Conservation (phyloP, 2,797 vertebrate genomes). For the Gymnocypris eckloni region DNA sequence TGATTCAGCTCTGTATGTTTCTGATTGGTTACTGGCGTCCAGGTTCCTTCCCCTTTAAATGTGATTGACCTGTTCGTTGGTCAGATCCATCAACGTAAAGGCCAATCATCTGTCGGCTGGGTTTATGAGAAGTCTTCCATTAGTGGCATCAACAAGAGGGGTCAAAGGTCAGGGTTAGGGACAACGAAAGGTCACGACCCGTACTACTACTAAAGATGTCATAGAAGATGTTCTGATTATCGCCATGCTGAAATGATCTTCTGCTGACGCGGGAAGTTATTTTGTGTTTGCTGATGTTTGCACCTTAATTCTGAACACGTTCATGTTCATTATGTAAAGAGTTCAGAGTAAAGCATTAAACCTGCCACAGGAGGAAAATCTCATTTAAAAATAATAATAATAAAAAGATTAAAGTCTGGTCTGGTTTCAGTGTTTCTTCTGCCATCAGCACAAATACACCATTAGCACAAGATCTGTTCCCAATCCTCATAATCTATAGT, state of each 20-base stretch:
- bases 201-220: constrained; percentile 42
- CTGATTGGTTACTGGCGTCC: constrained; percentile 47
- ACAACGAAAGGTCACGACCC: constrained; percentile 21
- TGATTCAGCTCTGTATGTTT: constrained; percentile 14
- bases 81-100: constrained; percentile 9
- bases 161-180: constrained; percentile 19
- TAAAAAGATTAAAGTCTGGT: constrained; percentile 37
- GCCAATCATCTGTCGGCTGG: constrained; percentile 21
- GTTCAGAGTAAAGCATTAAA: constrained; percentile 64
- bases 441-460: neutral
- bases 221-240: constrained; percentile 35
- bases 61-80: constrained; percentile 28
- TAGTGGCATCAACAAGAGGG: constrained; percentile 62
- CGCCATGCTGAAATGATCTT: constrained; percentile 58
- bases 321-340: constrained; percentile 72
- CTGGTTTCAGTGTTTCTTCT: constrained; percentile 26
- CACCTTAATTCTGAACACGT: constrained; percentile 71
- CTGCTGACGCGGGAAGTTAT: constrained; percentile 56
- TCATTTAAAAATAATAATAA: constrained; percentile 63
- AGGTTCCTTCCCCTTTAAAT: constrained; percentile 31
- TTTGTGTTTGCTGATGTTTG: constrained; percentile 77
- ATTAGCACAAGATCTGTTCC: neutral
- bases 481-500: neutral
- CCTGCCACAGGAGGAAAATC: constrained; percentile 73
- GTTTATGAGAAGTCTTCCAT: constrained; percentile 66